Conservation (phyloP, 2,888 invertebrate species). For the Stegana nigrithorax region DNA sequence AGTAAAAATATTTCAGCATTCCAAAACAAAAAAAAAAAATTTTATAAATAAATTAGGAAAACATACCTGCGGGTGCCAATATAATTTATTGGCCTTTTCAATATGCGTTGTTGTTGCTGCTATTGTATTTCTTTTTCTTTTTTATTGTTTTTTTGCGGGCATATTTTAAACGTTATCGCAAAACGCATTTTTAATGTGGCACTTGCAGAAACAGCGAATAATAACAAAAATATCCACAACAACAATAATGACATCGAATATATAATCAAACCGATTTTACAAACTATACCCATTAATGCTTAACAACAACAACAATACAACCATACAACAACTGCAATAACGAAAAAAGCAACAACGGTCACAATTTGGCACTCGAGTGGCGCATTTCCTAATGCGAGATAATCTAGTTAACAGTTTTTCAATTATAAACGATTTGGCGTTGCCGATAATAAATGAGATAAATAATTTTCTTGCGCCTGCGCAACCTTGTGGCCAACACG, state of each 20-base stretch:
- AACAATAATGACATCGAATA: conserved; percentile 19
- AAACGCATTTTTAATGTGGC: conserved; percentile 3
- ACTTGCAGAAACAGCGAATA: not conserved
- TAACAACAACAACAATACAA: conserved; percentile 12
- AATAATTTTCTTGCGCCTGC: conserved; percentile 47
- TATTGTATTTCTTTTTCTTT: not conserved
- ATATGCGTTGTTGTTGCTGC: too few species aligned
- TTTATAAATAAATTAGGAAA: not conserved
- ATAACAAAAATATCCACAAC: not conserved
- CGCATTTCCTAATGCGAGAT: conserved; percentile 48
- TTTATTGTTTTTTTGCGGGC: not conserved
- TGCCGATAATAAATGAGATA: conserved; percentile 58
- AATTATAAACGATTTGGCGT: conserved; percentile 56
- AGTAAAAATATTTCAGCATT: too few species aligned
- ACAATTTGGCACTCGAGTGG: conserved; percentile 14
- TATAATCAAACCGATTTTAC: too few species aligned
- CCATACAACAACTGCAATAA: conserved; percentile 13
- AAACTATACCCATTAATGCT: too few species aligned
- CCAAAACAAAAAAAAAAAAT: not conserved
- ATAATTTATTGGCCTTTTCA: not conserved
- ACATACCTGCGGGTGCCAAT: conserved; percentile 1
- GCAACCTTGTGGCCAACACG: conserved; percentile 5
- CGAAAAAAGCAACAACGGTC: conserved; percentile 13
- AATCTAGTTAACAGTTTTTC: conserved; percentile 61
- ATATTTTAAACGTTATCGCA: not conserved